A percentile compares a stretch with the other conserved stretches of the same genome.
These are phyloP conservation scores for Cheilosia vernalis DNA, from an alignment of 2,888 invertebrate species.

Conservation along the genomic window DNA sequence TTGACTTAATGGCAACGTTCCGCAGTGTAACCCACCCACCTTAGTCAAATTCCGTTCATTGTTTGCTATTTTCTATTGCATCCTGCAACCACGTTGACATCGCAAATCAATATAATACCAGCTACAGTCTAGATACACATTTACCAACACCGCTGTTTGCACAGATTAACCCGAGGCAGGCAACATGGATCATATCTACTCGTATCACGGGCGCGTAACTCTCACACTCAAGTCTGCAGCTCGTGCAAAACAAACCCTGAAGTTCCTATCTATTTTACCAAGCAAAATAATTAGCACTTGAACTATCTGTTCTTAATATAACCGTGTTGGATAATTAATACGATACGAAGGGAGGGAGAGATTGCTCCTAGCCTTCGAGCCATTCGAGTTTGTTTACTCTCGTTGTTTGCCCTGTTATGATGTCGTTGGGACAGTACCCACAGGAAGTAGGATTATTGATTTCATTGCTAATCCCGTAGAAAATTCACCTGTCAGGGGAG, in stretches of 20 bases:
- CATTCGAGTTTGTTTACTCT: slow-evolving; percentile 14
- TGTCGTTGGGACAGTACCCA: slow-evolving; percentile 14
- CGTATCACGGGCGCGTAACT: neutral
- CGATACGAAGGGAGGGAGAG: slow-evolving; percentile 5
- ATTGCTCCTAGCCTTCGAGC: neutral
- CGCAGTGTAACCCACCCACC: neutral
- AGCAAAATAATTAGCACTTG: slow-evolving; percentile 58
- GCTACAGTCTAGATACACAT: slow-evolving; percentile 1
- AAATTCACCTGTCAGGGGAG: slow-evolving; percentile 60
- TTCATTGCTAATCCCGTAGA: slow-evolving; percentile 46
- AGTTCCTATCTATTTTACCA: slow-evolving; percentile 16
- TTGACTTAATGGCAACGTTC: no score
- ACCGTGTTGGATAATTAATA: slow-evolving; percentile 42
- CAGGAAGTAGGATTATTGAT: slow-evolving; percentile 44
- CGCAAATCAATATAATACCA: neutral
- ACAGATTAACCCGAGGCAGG: slow-evolving; percentile 37
- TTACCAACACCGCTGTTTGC: slow-evolving; percentile 26
- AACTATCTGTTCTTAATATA: slow-evolving; percentile 16
- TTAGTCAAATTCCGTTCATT: neutral
- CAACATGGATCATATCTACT: neutral
- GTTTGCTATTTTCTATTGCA: neutral
- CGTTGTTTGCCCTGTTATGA: slow-evolving; percentile 20
- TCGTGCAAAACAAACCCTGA: slow-evolving; percentile 9
- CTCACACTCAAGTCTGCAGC: slow-evolving; percentile 9
- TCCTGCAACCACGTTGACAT: no score